phyloP scores from a whole-genome alignment of 37 sponge, comb jelly and placozoan species.

The Eunapius fragilis region DNA sequence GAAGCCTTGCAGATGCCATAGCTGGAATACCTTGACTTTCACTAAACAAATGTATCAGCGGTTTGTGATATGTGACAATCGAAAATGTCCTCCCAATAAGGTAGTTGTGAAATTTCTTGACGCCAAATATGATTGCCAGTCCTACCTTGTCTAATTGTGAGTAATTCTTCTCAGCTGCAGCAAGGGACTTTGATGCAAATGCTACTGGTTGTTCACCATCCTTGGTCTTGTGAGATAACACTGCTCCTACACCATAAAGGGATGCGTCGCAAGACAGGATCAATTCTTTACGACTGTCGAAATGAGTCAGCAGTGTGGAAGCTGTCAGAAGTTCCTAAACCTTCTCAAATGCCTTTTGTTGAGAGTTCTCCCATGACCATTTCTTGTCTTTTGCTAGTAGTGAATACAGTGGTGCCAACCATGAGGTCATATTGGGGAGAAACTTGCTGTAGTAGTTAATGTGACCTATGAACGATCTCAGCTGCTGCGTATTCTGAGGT shows the following conservation, averaged over 20 bases:
- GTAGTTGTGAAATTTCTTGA: conserved; percentile 31
- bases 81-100: background rate
- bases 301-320: background rate
- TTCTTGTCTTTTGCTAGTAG: background rate
- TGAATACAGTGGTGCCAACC: background rate
- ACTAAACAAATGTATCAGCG: background rate
- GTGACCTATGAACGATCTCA: conserved; percentile 11
- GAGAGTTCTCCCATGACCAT: too few species aligned
- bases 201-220: conserved; percentile 25
- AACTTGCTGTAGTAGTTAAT: background rate
- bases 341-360: background rate
- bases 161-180: conserved; percentile 33
- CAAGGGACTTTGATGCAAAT: conserved; percentile 17
- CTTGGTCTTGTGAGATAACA: background rate
- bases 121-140: conserved; percentile 16
- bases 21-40: background rate
- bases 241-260: conserved; percentile 2
- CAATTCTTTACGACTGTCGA: background rate
- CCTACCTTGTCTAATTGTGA: conserved; percentile 38
- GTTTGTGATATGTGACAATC: background rate
- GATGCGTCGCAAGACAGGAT: background rate
- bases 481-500: background rate
- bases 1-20: background rate
- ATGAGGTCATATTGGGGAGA: background rate
- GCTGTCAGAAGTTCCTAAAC: background rate